Evolutionary conservation across 1,140 invertebrate genomes (phyloP), one percentile per base, ranked within the genome.

Genomic region (Drosophila elegans): DNA sequence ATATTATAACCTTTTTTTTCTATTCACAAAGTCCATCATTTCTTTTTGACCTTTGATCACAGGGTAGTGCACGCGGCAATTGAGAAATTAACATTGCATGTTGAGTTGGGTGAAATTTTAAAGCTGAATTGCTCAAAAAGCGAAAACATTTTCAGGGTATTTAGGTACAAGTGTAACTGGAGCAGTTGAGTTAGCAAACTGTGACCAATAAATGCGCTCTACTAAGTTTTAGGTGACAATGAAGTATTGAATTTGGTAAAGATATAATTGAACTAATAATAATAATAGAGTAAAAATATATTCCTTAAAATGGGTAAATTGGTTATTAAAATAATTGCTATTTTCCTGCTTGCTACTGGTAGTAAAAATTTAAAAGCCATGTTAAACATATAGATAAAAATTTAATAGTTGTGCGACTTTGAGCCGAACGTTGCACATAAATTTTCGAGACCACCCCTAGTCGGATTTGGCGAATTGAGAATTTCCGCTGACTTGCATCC

Each of bases 41-140:
- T 4, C 25, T 6, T 29, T 45, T 9, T 11, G 5, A 9, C 1
- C 1, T 2, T 52, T 34, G 1, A 7, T 29, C 4, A 46, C 16
- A 68, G 63, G 49, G 49, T 74, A 74, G 38, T 75, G 60, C 74
- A 67, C 41, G 48, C 38, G 25, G 68, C 54, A 86, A 72, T 75
- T 81, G 64, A 78, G 69, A 81, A 78, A 81, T 72, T 57, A 68
- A 68, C 63, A 66, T 85, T 80, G 77, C 81, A 80, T 78, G 64
- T 78, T 56, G 13, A 2, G n/a, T 7, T 39, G 36, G 48, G 13
- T 41, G 62, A 49, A 67, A 72, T 61, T 61, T 69, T 73, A 62
- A 49, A 54, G 46, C 53, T 34, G 48, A 62, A 57, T 56, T 74
- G 21, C n/a, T 66, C 13, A 42, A 67, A 80, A 84, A 80, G 77